phyloP scores from a whole-genome alignment of 2,113 vertebrate genomes.

The Ceuthmochares aereus region DNA sequence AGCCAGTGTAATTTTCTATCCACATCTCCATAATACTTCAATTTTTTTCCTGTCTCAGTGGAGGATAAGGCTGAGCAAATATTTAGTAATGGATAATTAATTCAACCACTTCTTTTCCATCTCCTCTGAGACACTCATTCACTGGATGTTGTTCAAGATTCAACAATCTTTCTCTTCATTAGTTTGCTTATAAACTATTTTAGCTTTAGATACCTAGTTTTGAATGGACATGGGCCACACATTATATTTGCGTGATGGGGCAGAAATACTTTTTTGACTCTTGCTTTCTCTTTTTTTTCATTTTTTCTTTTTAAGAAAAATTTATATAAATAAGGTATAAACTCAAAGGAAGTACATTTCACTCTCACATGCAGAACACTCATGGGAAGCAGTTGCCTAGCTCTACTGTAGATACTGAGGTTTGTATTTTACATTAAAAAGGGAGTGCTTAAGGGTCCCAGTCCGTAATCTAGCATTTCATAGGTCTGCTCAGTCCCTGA shows the following conservation, averaged over 20 bases:
- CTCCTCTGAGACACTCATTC: neutral
- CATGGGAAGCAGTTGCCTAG: neutral
- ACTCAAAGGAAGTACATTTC: neutral
- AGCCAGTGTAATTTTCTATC: neutral
- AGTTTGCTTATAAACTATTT: neutral
- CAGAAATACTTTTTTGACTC: neutral
- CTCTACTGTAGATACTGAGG: neutral
- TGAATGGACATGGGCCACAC: neutral
- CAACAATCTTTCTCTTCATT: neutral
- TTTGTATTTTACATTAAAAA: neutral
- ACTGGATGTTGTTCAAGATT: neutral
- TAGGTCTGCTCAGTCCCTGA: neutral
- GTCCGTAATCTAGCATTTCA: neutral
- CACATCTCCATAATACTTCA: neutral
- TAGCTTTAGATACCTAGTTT: neutral
- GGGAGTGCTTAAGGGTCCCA: neutral
- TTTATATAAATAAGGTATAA: neutral
- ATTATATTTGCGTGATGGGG: neutral
- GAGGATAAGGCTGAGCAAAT: slow-evolving; percentile 23
- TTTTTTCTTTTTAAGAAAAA: neutral
- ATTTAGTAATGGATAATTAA: slow-evolving; percentile 24
- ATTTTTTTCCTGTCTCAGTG: neutral
- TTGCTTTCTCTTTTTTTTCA: neutral
- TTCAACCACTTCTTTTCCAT: neutral
- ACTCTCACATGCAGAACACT: neutral